These are phyloP conservation scores for Plectrocnemia conspersa DNA, from an alignment of 1,140 invertebrate species.

Conservation along the genomic window DNA sequence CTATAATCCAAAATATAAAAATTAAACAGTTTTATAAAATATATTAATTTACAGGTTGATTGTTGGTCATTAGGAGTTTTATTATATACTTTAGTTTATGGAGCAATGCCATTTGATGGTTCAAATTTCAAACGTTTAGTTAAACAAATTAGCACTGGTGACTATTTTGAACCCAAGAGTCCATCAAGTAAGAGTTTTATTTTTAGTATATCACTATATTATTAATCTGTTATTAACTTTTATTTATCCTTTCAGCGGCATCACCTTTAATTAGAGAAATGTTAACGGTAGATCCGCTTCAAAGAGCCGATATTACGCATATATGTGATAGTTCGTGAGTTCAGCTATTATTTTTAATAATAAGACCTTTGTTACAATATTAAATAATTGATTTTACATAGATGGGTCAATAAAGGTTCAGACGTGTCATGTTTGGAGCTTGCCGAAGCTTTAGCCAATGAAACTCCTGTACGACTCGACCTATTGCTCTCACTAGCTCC, in stretches of 20 bases:
- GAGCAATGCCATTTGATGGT: slow-evolving; percentile 99
- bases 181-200: slow-evolving; percentile 71
- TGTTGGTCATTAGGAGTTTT: slow-evolving; percentile 97
- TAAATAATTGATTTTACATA: slow-evolving; percentile 27
- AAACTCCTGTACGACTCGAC: slow-evolving; percentile 85
- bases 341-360: too few species aligned
- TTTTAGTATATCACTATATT: background rate
- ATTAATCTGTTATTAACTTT: slow-evolving; percentile 8
- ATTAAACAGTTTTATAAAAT: slow-evolving; percentile 4
- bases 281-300: slow-evolving; percentile 84
- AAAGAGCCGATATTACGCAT: slow-evolving; percentile 87
- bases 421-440: slow-evolving; percentile 77
- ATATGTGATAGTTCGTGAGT: slow-evolving; percentile 85
- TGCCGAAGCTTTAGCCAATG: slow-evolving; percentile 81
- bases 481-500: slow-evolving; percentile 79
- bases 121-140: slow-evolving; percentile 96
- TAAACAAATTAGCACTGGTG: slow-evolving; percentile 93
- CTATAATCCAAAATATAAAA: slow-evolving; percentile 13
- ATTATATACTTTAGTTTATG: slow-evolving; percentile 96
- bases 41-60: slow-evolving; percentile 54
- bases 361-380: too few species aligned
- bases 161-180: slow-evolving; percentile 94
- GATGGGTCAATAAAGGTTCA: slow-evolving; percentile 85
- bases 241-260: slow-evolving; percentile 62
- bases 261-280: slow-evolving; percentile 91